Conservation (phyloP, 2,888 invertebrate genomes). For the Limnephilus lunatus region DNA sequence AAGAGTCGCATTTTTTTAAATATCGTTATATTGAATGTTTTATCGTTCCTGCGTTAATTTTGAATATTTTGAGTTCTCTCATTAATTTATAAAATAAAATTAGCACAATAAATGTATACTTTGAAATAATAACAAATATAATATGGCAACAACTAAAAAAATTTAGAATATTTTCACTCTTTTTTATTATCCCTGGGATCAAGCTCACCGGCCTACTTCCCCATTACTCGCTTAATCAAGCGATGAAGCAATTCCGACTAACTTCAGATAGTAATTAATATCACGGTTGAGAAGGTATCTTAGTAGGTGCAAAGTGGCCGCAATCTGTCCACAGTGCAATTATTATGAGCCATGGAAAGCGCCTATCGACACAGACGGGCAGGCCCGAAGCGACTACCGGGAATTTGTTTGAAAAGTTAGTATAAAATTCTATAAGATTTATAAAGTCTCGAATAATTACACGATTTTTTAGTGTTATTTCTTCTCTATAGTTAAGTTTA, state of each 20-base stretch:
- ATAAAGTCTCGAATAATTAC: too few species aligned
- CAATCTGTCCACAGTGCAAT: constrained; percentile 47
- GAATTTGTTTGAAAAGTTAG: not conserved
- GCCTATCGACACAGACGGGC: constrained; percentile 40
- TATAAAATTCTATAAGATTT: not conserved
- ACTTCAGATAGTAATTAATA: constrained; percentile 46
- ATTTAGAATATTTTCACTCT: too few species aligned
- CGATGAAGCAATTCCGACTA: not conserved
- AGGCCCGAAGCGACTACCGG: not conserved
- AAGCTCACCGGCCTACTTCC: not conserved
- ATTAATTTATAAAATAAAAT: too few species aligned
- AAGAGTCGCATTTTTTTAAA: too few species aligned
- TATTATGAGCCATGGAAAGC: constrained; percentile 47
- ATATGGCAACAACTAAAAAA: too few species aligned
- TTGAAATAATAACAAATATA: too few species aligned
- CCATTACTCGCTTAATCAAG: not conserved
- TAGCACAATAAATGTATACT: too few species aligned
- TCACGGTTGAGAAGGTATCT: constrained; percentile 29
- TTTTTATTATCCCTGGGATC: not conserved
- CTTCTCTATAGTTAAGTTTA: too few species aligned
- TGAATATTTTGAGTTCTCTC: too few species aligned
- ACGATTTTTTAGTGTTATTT: too few species aligned
- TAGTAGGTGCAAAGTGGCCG: constrained; percentile 42
- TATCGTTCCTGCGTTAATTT: too few species aligned
- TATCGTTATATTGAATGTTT: too few species aligned